These are phyloP conservation scores for Lophura nycthemera DNA, from an alignment of 2,113 vertebrate species.

Conservation along the genomic window DNA sequence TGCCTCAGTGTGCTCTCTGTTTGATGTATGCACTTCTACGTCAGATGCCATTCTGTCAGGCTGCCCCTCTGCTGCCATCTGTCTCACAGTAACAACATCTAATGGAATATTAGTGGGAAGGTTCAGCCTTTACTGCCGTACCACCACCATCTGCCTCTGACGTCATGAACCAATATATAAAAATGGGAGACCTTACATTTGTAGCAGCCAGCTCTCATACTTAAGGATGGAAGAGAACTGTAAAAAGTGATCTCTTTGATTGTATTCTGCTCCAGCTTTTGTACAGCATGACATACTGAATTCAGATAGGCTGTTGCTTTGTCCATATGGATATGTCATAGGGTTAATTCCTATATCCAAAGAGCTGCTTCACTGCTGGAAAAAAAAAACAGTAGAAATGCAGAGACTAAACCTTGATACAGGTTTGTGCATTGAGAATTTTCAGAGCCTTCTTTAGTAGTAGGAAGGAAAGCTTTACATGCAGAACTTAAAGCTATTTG, in stretches of 20 bases:
- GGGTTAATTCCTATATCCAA: not conserved
- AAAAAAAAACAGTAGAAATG: not conserved
- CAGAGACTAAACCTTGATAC: not conserved
- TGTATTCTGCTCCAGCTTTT: not conserved
- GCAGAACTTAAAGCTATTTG: constrained; percentile 46
- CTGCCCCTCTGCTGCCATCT: not conserved
- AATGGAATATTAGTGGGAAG: not conserved
- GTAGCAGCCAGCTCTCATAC: too few relatives aligned
- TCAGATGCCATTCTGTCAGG: not conserved
- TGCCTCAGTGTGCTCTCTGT: not conserved
- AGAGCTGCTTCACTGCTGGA: not conserved
- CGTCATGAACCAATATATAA: not conserved
- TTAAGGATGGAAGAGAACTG: not conserved
- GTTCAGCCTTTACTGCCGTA: not conserved
- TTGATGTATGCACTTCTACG: not conserved
- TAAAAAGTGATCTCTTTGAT: not conserved
- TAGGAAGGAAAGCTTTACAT: not conserved
- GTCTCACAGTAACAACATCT: not conserved
- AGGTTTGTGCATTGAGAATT: not conserved
- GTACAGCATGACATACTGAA: not conserved
- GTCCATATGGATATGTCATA: not conserved
- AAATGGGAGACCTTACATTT: too few relatives aligned
- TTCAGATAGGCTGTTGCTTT: not conserved
- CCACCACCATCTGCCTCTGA: not conserved
- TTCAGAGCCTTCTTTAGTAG: not conserved